phyloP scores from a whole-genome alignment of 2,888 invertebrate genomes.

The Chesias legatella region DNA sequence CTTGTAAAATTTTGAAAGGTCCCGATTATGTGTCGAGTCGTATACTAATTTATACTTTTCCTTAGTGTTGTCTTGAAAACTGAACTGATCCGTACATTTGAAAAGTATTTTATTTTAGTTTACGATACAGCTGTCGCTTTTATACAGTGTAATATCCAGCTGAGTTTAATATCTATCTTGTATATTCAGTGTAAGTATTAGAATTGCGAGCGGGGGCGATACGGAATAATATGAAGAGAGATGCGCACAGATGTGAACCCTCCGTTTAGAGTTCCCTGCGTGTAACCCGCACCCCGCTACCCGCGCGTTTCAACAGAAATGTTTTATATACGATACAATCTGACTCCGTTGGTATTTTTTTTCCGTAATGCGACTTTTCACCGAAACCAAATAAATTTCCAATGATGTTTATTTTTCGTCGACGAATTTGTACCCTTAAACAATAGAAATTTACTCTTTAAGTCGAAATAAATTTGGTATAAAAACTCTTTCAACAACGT shows the following conservation, averaged over 20 bases:
- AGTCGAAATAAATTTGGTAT: too few relatives aligned
- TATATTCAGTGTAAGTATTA: constrained; percentile 54
- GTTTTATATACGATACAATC: constrained; percentile 32
- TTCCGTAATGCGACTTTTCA: too few relatives aligned
- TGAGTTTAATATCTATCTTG: constrained; percentile 60
- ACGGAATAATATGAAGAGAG: constrained; percentile 35
- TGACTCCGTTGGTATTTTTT: constrained; percentile 9
- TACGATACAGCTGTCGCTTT: constrained; percentile 57
- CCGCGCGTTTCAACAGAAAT: constrained; percentile 27
- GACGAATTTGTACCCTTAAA: too few relatives aligned
- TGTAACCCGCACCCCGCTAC: constrained; percentile 20
- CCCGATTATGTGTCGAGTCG: constrained; percentile 1
- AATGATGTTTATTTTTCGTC: too few relatives aligned
- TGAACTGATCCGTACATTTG: background rate
- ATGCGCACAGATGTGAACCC: constrained; percentile 46
- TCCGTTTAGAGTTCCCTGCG: constrained; percentile 20
- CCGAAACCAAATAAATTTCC: too few relatives aligned
- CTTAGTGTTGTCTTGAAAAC: too few relatives aligned
- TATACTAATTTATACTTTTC: background rate
- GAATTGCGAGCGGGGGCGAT: constrained; percentile 42
- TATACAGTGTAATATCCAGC: constrained; percentile 49
- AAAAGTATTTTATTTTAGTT: constrained; percentile 26
- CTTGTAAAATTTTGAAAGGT: constrained; percentile 16
- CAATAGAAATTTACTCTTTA: too few relatives aligned
- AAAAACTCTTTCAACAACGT: too few relatives aligned